Evolutionary conservation across 1,140 invertebrate genomes (phyloP), one percentile per base, ranked within the genome.

Genomic region (Leptoteleia sp.): DNA sequence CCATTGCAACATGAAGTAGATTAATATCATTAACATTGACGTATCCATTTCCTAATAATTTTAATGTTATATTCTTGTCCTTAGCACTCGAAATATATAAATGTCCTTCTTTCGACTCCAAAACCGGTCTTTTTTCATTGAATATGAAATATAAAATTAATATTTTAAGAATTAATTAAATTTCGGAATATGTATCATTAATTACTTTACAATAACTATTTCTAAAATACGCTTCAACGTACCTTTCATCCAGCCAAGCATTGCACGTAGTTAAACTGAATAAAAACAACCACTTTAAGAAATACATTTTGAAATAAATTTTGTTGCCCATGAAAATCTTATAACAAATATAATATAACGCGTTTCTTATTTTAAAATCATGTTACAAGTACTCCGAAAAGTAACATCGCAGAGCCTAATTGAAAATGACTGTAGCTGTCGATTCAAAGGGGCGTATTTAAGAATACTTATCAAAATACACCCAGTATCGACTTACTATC

Each of bases 61-160:
- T 89, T 48, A 94, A 87, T 27, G 91, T 92, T n/a, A 94, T 93
- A 76, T 93, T 94, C 72, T 90, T 91, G 82, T 92, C 91, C 31
- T 89, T 89, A 0, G 92, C 93, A 33, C 92, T 90, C 64, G 91
- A 89, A 15, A 94, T 90, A 52, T 91, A 89, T n/a, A 94, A 85
- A 84, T 94, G 90, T 47, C 93, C 93, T 86, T 93, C 90, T 13
- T 84, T 84, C 8, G 92, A 89, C 65, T 92, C 90, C 35, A 94
- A 91, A 83, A 92, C 90, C 0, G 93, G 93, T 45, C 93, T 93
- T 68, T 42, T 65, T 61, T 43, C 62, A 37, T 37, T 42, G 11
- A 6, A 22, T 22, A 35, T 29, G 16, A 5, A 52, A 8, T 7
- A 31, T 1, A 52, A 42, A 16, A 13, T 19, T 17, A 3, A 33